Evolutionary conservation across 2,113 vertebrate genomes (phyloP), one percentile per base, ranked within the genome.

Genomic region (Petromus typicus): DNA sequence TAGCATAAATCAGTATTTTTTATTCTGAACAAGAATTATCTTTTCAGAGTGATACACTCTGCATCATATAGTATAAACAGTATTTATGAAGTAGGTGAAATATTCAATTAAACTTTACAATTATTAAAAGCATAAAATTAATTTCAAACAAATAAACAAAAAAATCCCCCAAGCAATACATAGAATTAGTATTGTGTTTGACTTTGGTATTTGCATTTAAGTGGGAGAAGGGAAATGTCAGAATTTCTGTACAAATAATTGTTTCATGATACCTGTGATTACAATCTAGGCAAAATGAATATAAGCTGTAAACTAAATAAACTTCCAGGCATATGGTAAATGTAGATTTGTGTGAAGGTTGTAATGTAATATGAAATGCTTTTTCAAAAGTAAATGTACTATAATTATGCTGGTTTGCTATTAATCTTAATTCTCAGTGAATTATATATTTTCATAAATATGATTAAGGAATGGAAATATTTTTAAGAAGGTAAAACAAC

Each of bases 211-310:
- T 64, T 51, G 89, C 30, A 22, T 64, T 56, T 93, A 8, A 76
- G 48, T 17, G 59, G n/a, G 30, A 89, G 4, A 45, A 34, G 63
- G 5, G 22, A 17, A 83, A 66, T 83, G 7, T 3, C 20, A 92
- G 6, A 85, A 90, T 78, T 80, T 32, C 76, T 30, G 81, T 73
- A 14, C 27, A 73, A 90, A 81, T 94, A 87, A 81, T 57, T 90
- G 14, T 8, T 34, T 67, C 16, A 45, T 83, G 37, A 59, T 71
- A 40, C 2, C 45, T 86, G 30, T 73, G 48, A 93, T 64, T 66
- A 67, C 56, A 25, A n/a, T 66, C 11, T 54, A 76, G 59, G n/a
- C 16, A 89, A 79, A 67, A 82, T 95, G 45, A 91, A 93, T 83
- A 82, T 32, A 90, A 17, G 3, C 27, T 90, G 20, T 93, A 86